These are phyloP conservation scores for Dendrolimus houi DNA, from an alignment of 2,888 invertebrate species.

Conservation along the genomic window DNA sequence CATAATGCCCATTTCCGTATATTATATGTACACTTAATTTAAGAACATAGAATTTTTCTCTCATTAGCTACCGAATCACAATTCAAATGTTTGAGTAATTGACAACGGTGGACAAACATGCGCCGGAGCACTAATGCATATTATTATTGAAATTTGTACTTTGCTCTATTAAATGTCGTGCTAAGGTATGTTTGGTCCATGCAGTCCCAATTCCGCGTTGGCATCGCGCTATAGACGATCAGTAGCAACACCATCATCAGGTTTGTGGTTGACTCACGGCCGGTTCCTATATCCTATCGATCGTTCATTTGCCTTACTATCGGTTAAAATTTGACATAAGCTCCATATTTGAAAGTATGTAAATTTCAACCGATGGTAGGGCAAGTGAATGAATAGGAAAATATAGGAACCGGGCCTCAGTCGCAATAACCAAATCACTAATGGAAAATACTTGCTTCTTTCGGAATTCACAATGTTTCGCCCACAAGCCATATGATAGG, in stretches of 20 bases:
- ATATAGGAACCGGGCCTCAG: no score
- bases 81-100: constrained; percentile 75
- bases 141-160: constrained; percentile 74
- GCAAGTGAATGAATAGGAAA: no score
- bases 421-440: no score
- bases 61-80: constrained; percentile 77
- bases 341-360: no score
- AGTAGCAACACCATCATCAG: background rate
- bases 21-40: constrained; percentile 72
- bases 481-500: background rate
- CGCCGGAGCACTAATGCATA: constrained; percentile 68
- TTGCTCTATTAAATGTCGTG: constrained; percentile 63
- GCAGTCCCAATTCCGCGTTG: constrained; percentile 45
- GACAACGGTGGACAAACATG: constrained; percentile 75
- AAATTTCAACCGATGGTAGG: no score
- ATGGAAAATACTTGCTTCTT: no score
- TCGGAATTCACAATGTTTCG: background rate
- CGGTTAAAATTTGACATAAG: no score
- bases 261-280: background rate
- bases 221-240: background rate
- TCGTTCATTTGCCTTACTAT: no score
- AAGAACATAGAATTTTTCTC: constrained; percentile 72
- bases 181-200: constrained; percentile 70
- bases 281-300: no score
- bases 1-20: constrained; percentile 74